These are phyloP conservation scores for Pseudoatta argentina DNA, from an alignment of 1,140 invertebrate genomes.

Conservation along the genomic window DNA sequence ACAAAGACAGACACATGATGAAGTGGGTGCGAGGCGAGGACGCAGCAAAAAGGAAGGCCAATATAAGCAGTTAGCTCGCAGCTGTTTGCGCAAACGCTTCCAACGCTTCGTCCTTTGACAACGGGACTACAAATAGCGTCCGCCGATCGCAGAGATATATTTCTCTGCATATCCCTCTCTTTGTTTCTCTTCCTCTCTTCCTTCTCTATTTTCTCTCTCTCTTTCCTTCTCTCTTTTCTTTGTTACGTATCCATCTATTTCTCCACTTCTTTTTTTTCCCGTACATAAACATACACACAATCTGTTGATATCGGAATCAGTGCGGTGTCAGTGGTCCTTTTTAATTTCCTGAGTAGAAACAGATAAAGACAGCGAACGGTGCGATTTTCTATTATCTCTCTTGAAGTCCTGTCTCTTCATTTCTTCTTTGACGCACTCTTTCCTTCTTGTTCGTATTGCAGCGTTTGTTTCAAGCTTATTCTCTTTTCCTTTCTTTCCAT, in stretches of 20 bases:
- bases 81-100: slow-evolving; percentile 75
- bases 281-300: not conserved
- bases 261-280: slow-evolving; percentile 8
- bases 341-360: slow-evolving; percentile 57
- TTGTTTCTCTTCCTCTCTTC: not conserved
- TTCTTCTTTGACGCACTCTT: slow-evolving; percentile 49
- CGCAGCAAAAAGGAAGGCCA: slow-evolving; percentile 63
- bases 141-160: slow-evolving; percentile 66
- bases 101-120: slow-evolving; percentile 72
- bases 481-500: not conserved
- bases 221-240: not conserved
- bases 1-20: slow-evolving; percentile 13
- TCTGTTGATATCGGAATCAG: slow-evolving; percentile 53
- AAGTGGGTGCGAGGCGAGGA: slow-evolving; percentile 42
- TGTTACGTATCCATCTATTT: not conserved
- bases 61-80: slow-evolving; percentile 75
- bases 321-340: slow-evolving; percentile 46
- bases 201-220: not conserved
- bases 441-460: not conserved
- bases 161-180: slow-evolving; percentile 26
- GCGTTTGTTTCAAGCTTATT: not conserved
- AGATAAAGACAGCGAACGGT: slow-evolving; percentile 1
- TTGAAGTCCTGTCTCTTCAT: slow-evolving; percentile 16
- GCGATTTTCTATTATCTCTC: slow-evolving; percentile 67
- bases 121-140: slow-evolving; percentile 69